A percentile compares a stretch with the other conserved stretches of the same genome.
Conservation (phyloP, 1,140 invertebrate species). For the Protaetia brevitarsis region DNA sequence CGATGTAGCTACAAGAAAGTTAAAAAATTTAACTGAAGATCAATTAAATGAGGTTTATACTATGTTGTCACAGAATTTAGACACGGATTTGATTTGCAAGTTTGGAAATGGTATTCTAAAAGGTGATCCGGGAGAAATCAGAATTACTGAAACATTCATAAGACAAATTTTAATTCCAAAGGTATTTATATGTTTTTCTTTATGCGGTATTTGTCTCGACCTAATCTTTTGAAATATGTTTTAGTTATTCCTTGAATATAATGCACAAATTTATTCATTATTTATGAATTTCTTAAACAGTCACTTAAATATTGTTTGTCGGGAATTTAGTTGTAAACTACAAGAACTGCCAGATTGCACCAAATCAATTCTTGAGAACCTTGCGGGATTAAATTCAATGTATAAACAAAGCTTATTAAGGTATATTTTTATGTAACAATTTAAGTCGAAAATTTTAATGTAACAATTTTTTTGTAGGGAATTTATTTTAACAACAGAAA, state of each 20-base stretch:
- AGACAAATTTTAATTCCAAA: not conserved
- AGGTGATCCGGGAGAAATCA: not conserved
- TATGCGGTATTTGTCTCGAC: too few species aligned
- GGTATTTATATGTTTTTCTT: not conserved
- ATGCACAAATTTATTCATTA: not conserved
- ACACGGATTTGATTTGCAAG: not conserved
- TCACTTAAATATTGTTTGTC: not conserved
- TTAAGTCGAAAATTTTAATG: not conserved
- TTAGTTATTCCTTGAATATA: not conserved
- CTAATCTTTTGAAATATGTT: too few species aligned
- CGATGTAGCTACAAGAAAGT: not conserved
- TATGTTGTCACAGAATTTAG: not conserved
- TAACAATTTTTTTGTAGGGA: not conserved
- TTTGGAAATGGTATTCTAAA: not conserved
- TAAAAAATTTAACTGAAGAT: not conserved
- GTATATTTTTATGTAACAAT: not conserved
- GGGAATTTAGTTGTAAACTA: not conserved
- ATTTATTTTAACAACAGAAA: not conserved
- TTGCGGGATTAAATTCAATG: not conserved
- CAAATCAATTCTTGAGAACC: not conserved
- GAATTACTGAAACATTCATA: not conserved
- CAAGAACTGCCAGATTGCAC: not conserved
- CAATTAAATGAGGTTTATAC: not conserved
- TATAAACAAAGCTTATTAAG: not conserved
- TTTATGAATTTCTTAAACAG: not conserved